Evolutionary conservation across 2,888 invertebrate species (phyloP).

Genomic region (Epicampocera succincta): DNA sequence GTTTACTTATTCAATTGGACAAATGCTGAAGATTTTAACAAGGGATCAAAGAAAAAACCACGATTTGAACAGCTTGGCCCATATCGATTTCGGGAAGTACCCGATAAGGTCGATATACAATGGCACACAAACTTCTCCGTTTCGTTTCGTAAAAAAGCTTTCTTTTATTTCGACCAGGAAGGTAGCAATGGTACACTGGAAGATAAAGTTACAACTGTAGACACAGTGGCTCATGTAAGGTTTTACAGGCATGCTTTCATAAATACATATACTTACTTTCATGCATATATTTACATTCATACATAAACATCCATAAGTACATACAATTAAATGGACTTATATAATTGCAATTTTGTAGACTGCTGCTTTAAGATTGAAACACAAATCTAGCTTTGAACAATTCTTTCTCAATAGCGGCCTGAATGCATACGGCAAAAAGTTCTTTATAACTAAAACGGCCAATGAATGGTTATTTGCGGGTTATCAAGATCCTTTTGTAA

Average conservation of each 20-base stretch:
- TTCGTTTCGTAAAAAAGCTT: constrained; percentile 86
- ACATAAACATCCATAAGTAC: no score
- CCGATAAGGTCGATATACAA: constrained; percentile 87
- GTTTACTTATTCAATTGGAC: constrained; percentile 91
- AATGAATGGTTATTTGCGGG: constrained; percentile 90
- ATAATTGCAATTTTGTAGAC: constrained; percentile 75
- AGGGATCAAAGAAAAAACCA: constrained; percentile 84
- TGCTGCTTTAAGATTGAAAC: constrained; percentile 76
- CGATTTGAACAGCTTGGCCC: constrained; percentile 84
- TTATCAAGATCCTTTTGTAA: constrained; percentile 87
- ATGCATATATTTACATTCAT: no score
- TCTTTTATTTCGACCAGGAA: constrained; percentile 87
- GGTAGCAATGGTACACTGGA: constrained; percentile 86
- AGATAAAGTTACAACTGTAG: constrained; percentile 88
- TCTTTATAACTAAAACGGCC: constrained; percentile 84
- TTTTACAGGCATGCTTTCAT: neutral
- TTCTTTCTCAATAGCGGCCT: constrained; percentile 83
- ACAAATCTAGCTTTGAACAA: constrained; percentile 81
- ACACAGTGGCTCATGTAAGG: constrained; percentile 90
- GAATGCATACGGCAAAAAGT: constrained; percentile 82
- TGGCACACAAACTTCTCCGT: constrained; percentile 89
- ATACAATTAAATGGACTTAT: neutral
- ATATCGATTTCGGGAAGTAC: constrained; percentile 85
- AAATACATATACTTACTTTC: neutral
- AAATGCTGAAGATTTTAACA: constrained; percentile 86